These are phyloP conservation scores for Ptilodon capucinus DNA, from an alignment of 2,888 invertebrate species.

Conservation along the genomic window DNA sequence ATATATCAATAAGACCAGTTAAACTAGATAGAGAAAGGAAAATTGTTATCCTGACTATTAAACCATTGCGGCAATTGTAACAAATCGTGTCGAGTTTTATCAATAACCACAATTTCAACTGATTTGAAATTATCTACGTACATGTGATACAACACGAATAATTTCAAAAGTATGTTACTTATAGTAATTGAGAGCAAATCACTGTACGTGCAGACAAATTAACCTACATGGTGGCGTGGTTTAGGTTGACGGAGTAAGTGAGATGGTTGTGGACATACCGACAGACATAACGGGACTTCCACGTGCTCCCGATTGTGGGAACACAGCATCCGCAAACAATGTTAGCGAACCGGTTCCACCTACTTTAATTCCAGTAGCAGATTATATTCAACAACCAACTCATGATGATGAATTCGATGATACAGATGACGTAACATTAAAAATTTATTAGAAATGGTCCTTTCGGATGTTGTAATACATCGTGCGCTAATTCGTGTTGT, in stretches of 20 bases:
- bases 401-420: conserved; percentile 4
- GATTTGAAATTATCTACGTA: conserved; percentile 28
- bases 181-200: conserved; percentile 38
- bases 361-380: conserved; percentile 25
- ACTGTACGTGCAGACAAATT: conserved; percentile 30
- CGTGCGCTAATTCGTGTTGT: conserved; percentile 22
- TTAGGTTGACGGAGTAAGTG: conserved; percentile 23
- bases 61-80: conserved; percentile 35
- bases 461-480: conserved; percentile 12
- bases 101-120: conserved; percentile 44
- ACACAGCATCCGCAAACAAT: conserved; percentile 45
- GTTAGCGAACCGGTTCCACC: conserved; percentile 32
- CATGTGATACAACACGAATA: conserved; percentile 25
- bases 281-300: conserved; percentile 41
- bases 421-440: conserved; percentile 14
- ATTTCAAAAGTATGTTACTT: conserved; percentile 37
- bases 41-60: conserved; percentile 43
- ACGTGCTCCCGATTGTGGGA: conserved; percentile 44
- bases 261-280: conserved; percentile 18
- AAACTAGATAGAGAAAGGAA: conserved; percentile 30
- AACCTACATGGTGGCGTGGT: conserved; percentile 38
- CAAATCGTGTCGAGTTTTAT: conserved; percentile 38
- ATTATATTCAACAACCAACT: conserved; percentile 18
- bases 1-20: no score
- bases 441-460: conserved; percentile 8